A percentile compares a stretch with the other conserved stretches of the same genome.
Evolutionary conservation across 1,140 invertebrate genomes (phyloP).

Genomic region (Drosophila chauvacae): DNA sequence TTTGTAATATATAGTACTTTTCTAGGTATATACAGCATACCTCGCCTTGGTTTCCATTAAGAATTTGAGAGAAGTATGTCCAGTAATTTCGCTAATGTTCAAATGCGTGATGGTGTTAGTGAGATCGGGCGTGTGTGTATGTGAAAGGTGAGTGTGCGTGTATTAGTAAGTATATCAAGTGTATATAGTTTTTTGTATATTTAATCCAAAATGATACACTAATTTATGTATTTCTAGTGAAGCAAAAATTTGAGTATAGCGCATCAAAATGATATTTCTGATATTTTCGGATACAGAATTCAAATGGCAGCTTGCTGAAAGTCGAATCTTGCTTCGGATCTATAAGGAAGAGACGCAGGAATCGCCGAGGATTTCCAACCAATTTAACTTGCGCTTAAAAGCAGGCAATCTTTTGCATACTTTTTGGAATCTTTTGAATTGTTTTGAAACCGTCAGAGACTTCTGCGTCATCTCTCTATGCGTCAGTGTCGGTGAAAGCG

Average conservation of each 20-base stretch:
- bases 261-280: conserved; percentile 65
- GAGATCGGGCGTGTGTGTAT: conserved; percentile 5
- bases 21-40: conserved; percentile 55
- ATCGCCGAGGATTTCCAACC: background rate
- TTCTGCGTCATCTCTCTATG: conserved; percentile 3
- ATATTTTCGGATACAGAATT: conserved; percentile 35
- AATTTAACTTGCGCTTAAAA: background rate
- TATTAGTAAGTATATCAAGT: conserved; percentile 40
- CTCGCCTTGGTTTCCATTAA: conserved; percentile 39
- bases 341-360: background rate
- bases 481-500: conserved; percentile 34
- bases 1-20: conserved; percentile 55
- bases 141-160: conserved; percentile 27
- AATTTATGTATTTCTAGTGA: conserved; percentile 48
- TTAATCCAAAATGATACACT: conserved; percentile 54
- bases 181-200: conserved; percentile 58
- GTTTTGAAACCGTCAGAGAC: background rate
- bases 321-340: conserved; percentile 34
- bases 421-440: background rate
- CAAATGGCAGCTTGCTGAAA: conserved; percentile 28
- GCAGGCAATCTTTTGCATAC: background rate
- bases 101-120: conserved; percentile 23
- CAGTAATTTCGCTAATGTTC: conserved; percentile 48
- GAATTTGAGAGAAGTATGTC: conserved; percentile 57
- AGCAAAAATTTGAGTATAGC: conserved; percentile 54